These are phyloP conservation scores for Channa striata DNA, from an alignment of 2,797 vertebrate genomes.

Conservation along the genomic window DNA sequence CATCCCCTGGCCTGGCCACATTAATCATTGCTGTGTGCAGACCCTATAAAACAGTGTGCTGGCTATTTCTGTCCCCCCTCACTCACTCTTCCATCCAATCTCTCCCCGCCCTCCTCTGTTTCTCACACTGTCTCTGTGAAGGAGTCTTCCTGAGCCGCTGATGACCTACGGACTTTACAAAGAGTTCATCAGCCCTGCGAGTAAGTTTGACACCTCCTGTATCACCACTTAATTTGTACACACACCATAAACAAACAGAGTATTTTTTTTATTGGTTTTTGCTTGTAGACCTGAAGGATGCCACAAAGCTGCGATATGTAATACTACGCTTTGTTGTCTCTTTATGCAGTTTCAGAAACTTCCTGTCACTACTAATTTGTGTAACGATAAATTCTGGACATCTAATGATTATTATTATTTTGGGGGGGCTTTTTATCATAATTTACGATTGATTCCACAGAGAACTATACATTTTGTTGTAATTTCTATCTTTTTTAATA, in stretches of 20 bases:
- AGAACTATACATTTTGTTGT: not conserved
- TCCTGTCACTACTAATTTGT: not conserved
- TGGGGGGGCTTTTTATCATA: not conserved
- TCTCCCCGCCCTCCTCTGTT: constrained; percentile 24
- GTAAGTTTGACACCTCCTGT: constrained; percentile 85
- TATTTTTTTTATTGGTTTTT: too few species aligned
- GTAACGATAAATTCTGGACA: not conserved
- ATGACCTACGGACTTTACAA: constrained; percentile 97
- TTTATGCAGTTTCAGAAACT: not conserved
- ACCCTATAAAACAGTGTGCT: constrained; percentile 81
- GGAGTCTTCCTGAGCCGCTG: constrained; percentile 96
- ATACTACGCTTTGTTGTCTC: not conserved
- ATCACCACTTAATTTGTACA: constrained; percentile 19
- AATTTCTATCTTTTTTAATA: constrained; percentile 11
- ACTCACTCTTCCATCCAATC: constrained; percentile 57
- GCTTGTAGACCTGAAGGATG: too few species aligned
- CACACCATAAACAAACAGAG: constrained; percentile 21
- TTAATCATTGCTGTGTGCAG: constrained; percentile 84
- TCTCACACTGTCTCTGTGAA: constrained; percentile 72
- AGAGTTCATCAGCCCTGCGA: constrained; percentile 94
- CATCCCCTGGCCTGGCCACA: constrained; percentile 76
- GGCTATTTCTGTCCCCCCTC: constrained; percentile 76
- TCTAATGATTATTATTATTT: not conserved
- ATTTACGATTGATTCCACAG: too few species aligned
- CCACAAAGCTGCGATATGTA: not conserved